Percentiles rank a stretch among this genome's conserved stretches.
Evolutionary conservation across 2,797 vertebrate species (phyloP).

Genomic region (Coreius guichenoti): DNA sequence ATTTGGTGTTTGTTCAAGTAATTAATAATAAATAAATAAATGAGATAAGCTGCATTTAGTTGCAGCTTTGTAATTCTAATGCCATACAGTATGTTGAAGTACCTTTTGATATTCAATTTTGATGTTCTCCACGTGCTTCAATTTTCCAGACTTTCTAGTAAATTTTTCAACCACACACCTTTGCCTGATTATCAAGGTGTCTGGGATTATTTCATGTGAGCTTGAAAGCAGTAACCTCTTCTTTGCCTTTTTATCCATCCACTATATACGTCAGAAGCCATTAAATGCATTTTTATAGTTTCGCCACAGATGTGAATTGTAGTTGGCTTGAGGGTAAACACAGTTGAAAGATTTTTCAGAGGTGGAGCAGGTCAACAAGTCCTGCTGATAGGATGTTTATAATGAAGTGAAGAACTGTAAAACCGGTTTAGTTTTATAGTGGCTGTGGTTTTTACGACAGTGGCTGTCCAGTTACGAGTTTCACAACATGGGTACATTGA

Average conservation of each 20-base stretch:
- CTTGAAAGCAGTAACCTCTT: constrained; percentile 22
- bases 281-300: constrained; percentile 26
- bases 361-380: constrained; percentile 17
- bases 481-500: not conserved
- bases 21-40: not conserved
- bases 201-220: constrained; percentile 30
- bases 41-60: not conserved
- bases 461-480: constrained; percentile 19
- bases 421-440: constrained; percentile 8
- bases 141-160: constrained; percentile 28
- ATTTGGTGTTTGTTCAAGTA: not conserved
- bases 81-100: not conserved
- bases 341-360: constrained; percentile 8
- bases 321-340: constrained; percentile 37
- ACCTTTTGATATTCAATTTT: not conserved
- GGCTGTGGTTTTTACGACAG: not conserved
- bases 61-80: not conserved
- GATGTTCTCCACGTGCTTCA: not conserved
- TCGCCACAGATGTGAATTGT: not conserved
- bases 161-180: not conserved
- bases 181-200: constrained; percentile 38
- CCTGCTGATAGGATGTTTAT: constrained; percentile 27
- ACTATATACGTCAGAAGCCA: constrained; percentile 18
- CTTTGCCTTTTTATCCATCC: constrained; percentile 20
- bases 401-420: constrained; percentile 33